Evolutionary conservation across 2,888 invertebrate genomes (phyloP), one percentile per base, ranked within the genome.

Genomic region (Bombyx huttoni): DNA sequence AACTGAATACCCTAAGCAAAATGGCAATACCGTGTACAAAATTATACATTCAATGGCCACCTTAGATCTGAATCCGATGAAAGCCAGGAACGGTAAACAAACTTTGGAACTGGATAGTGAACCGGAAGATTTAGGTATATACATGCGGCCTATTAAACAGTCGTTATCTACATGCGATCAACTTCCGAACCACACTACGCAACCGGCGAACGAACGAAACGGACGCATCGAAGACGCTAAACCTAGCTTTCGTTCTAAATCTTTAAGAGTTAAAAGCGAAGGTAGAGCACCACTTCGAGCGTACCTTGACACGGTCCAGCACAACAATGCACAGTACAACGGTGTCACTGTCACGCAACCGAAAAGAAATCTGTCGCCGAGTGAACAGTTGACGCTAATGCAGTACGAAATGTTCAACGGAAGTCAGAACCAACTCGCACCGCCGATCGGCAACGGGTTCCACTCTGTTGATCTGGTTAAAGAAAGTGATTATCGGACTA

Each of bases 211-310:
- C 73, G 77, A 70, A 67, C 79, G 75, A 68, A 83, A 73, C 71
- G 81, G 81, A 81, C 81, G 85, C 62, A 70, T 69, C 52, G 85
- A 85, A 69, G 81, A 79, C 63, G 67, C 61, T 57, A 87, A 80
- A 67, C 85, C 87, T 63, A 86, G 78, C 70, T 87, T 87, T 78
- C 87, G 89, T 61, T 89, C 89, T 56, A 89, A 89, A 75, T 89
- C 89, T 54, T 73, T 89, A 58, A 81, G 89, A 75, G 82, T 89
- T 47, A 89, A 88, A 74, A 89, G 86, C 66, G 89, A 89, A 77
- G 85, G 85, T 57, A 77, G 88, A 68, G 75, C 79, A 46, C 87
- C 88, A 52, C 75, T 88, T 55, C 73, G 80, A 58, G 70, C 79
- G 56, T 88, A 86, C 68, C 75, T 88, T 46, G 81, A 87, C 49